A percentile compares a stretch with the other conserved stretches of the same genome.
phyloP scores from a whole-genome alignment of 2,888 invertebrate genomes.

The Tortrix viridana region DNA sequence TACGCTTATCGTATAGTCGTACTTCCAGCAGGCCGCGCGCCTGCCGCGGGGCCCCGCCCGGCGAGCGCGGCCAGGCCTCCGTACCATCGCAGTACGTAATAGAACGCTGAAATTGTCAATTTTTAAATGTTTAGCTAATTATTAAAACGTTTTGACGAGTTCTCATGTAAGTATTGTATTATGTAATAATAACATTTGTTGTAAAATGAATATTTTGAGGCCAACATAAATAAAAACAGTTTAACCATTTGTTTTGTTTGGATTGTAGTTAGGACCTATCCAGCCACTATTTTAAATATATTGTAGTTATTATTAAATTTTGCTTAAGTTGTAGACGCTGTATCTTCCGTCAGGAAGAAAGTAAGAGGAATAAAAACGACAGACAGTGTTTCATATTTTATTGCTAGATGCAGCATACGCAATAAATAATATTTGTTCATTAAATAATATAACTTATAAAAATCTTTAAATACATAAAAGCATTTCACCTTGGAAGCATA shows the following conservation, averaged over 20 bases:
- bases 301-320: no score
- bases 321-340: no score
- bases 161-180: conserved; percentile 70
- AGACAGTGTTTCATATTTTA: conserved; percentile 1
- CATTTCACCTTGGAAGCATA: neutral
- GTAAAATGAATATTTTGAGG: conserved; percentile 81
- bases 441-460: neutral
- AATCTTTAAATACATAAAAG: neutral
- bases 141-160: conserved; percentile 63
- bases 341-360: no score
- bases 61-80: no score
- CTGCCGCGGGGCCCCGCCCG: no score
- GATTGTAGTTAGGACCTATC: conserved; percentile 42
- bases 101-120: conserved; percentile 76
- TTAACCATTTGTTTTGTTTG: conserved; percentile 63
- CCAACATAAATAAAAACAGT: conserved; percentile 78
- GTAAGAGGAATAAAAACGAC: neutral
- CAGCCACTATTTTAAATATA: neutral
- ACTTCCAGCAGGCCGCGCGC: conserved; percentile 19
- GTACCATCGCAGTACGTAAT: conserved; percentile 46
- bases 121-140: conserved; percentile 76
- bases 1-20: conserved; percentile 36
- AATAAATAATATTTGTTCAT: neutral
- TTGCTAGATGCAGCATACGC: conserved; percentile 4
- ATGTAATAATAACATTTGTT: conserved; percentile 69